phyloP scores from a whole-genome alignment of 2,797 vertebrate species.

The Rhinatrema bivittatum region DNA sequence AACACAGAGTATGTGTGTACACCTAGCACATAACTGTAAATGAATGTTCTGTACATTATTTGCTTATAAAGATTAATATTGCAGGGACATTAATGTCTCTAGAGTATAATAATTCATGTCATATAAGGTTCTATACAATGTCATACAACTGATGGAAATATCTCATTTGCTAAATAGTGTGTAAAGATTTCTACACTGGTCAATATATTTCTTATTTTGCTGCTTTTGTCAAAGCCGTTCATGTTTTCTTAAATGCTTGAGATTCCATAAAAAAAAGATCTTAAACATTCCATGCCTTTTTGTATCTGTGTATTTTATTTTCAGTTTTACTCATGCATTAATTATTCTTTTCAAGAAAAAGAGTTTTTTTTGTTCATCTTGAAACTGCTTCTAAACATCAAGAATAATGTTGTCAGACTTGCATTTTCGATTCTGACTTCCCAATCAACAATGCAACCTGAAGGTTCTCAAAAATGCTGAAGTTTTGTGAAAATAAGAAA shows the following conservation, averaged over 20 bases:
- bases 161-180: no score
- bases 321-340: constrained; percentile 40
- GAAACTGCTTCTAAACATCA: constrained; percentile 38
- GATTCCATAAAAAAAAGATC: constrained; percentile 36
- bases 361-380: constrained; percentile 35
- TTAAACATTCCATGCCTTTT: constrained; percentile 19
- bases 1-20: no score
- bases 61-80: no score
- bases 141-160: no score
- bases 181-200: no score
- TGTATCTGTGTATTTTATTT: constrained; percentile 40
- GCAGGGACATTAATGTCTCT: no score
- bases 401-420: no score
- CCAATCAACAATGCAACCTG: constrained; percentile 7
- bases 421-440: constrained; percentile 9
- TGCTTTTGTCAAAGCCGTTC: constrained; percentile 87
- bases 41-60: no score
- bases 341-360: constrained; percentile 46
- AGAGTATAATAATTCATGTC: no score
- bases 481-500: constrained; percentile 14
- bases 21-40: no score
- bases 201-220: constrained; percentile 13
- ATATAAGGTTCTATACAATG: no score
- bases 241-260: constrained; percentile 39
- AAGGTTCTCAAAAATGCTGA: constrained; percentile 25